Evolutionary conservation across 1,140 invertebrate species (phyloP), one percentile per base, ranked within the genome.

Genomic region (Neodiprion lecontei): DNA sequence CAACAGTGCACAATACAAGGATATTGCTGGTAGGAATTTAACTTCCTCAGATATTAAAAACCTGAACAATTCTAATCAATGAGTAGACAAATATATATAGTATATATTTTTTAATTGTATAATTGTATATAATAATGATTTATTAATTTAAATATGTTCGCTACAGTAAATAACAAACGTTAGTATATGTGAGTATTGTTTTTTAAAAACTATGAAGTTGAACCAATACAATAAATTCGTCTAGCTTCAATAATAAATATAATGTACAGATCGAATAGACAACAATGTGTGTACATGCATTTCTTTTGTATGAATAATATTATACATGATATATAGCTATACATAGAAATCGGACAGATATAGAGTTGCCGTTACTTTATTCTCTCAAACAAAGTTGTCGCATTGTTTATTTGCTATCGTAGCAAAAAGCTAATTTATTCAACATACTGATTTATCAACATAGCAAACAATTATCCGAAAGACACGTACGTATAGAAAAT

Each of bases 91-190:
- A 40, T 40, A 40, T 40, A 2, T 5, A 40, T 40, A 40, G 28
- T 40, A 40, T 5, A 40, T 40, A 40, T 40, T 40, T 40, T 61
- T 61, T 61, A 5, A 61, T 17, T 61, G 53, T 61, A 61, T 61
- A 61, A 72, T 75, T 81, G 79, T 79, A 77, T 77, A 74, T 79
- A 81, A 80, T 75, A 81, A 81, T 81, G 67, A 72, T 78, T 81
- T 79, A 78, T 80, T 79, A 76, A 71, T 74, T 76, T 73, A 72
- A 73, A 68, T 67, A 53, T 70, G 17, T 67, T 75, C 65, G 23
- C 48, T 79, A 75, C 72, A 76, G 61, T 17, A 53, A 69, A 75
- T 80, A 77, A 81, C 73, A 81, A 72, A 79, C 74, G 65, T 74
- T 68, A 72, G 68, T 77, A 74, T 70, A 73, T 72, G 71, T 65